Conservation (phyloP, 2,113 vertebrate genomes). For the Pseudopipra pipra region DNA sequence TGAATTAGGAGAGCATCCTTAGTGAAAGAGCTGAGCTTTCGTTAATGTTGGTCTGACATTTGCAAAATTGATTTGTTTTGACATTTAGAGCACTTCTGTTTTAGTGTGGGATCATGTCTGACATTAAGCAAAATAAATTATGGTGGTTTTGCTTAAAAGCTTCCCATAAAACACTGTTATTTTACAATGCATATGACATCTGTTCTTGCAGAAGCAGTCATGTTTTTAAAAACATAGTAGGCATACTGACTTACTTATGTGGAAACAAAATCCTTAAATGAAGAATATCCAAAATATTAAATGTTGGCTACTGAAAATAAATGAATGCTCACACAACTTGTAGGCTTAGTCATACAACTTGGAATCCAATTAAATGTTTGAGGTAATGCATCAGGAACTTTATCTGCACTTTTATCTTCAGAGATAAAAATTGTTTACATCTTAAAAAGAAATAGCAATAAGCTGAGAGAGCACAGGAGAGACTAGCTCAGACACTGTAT, state of each 20-base stretch:
- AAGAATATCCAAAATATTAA: background rate
- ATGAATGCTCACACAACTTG: background rate
- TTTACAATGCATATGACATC: background rate
- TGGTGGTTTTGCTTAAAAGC: slow-evolving; percentile 61
- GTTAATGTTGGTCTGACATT: slow-evolving; percentile 69
- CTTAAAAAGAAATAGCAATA: background rate
- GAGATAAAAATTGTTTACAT: background rate
- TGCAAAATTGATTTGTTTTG: slow-evolving; percentile 78
- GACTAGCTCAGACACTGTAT: background rate
- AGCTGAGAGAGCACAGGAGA: background rate
- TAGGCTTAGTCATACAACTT: background rate
- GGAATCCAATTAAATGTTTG: background rate
- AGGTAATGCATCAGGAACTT: background rate
- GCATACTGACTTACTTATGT: background rate
- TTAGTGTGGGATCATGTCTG: slow-evolving; percentile 50
- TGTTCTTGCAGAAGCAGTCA: background rate
- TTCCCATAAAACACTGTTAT: slow-evolving; percentile 32
- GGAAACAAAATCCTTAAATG: background rate
- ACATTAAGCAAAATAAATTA: slow-evolving; percentile 71
- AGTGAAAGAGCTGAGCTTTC: slow-evolving; percentile 51
- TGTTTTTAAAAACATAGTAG: background rate
- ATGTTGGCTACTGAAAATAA: background rate
- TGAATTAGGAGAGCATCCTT: slow-evolving; percentile 38
- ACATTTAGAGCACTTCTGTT: slow-evolving; percentile 73
- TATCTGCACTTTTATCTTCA: background rate